Evolutionary conservation across 2,888 invertebrate species (phyloP).

Genomic region (Drosophila mulleri): DNA sequence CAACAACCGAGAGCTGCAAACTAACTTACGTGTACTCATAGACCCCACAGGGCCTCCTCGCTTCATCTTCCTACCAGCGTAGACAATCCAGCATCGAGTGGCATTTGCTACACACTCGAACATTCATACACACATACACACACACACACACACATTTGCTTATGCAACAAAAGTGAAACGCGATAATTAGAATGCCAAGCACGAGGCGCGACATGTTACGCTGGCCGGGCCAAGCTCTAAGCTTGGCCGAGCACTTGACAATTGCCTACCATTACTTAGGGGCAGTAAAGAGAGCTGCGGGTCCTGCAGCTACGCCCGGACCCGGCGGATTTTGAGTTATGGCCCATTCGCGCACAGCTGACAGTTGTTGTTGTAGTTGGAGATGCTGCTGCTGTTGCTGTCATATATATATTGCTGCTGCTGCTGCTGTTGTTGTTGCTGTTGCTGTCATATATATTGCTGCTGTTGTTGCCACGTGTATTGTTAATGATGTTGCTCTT

Average conservation of each 20-base stretch:
- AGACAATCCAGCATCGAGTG: conserved; percentile 68
- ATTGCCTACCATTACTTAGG: conserved; percentile 42
- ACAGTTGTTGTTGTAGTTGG: conserved; percentile 46
- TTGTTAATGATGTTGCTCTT: neutral
- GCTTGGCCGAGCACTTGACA: conserved; percentile 42
- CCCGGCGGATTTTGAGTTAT: conserved; percentile 65
- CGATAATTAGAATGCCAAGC: conserved; percentile 75
- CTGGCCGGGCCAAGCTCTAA: conserved; percentile 6
- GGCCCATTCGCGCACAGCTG: conserved; percentile 51
- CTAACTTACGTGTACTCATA: conserved; percentile 1
- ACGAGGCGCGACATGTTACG: conserved; percentile 43
- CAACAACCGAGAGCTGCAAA: conserved; percentile 26
- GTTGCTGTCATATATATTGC: neutral
- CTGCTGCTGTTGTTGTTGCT: neutral
- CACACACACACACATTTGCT: conserved; percentile 22
- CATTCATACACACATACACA: conserved; percentile 5
- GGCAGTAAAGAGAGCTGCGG: conserved; percentile 26
- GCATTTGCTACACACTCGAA: conserved; percentile 39
- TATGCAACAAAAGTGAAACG: conserved; percentile 54
- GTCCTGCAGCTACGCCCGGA: conserved; percentile 23
- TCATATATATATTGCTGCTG: conserved; percentile 1
- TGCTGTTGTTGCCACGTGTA: neutral
- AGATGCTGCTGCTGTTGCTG: conserved; percentile 6
- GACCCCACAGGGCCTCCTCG: conserved; percentile 1
- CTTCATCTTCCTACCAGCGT: conserved; percentile 22